phyloP scores from a whole-genome alignment of 2,888 invertebrate species.

The Endotricha flammealis region DNA sequence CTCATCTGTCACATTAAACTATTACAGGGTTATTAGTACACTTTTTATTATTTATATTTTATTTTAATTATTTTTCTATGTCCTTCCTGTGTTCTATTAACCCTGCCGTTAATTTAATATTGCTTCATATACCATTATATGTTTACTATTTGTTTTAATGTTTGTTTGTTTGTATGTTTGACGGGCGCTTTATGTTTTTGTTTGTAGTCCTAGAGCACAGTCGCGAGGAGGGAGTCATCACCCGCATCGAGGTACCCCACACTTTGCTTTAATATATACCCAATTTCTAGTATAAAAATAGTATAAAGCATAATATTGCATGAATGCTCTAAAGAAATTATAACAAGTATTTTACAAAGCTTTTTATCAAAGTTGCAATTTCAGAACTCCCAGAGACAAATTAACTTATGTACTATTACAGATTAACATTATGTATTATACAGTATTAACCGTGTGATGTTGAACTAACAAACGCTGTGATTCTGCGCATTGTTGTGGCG shows the following conservation, averaged over 20 bases:
- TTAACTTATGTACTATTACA: no score
- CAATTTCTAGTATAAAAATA: constrained; percentile 18
- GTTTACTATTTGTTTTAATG: constrained; percentile 40
- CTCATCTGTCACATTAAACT: no score
- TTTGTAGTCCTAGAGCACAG: constrained; percentile 79
- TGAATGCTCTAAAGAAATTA: constrained; percentile 13
- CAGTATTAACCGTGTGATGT: constrained; percentile 20
- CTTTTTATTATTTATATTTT: not conserved
- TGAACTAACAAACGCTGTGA: constrained; percentile 23
- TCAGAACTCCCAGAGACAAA: constrained; percentile 4
- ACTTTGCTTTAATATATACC: constrained; percentile 63
- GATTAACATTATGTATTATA: constrained; percentile 15
- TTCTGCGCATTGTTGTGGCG: constrained; percentile 68
- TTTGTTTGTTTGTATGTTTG: constrained; percentile 67
- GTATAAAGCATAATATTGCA: constrained; percentile 19
- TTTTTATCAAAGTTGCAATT: constrained; percentile 10
- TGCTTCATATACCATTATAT: constrained; percentile 50
- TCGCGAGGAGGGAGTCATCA: constrained; percentile 78
- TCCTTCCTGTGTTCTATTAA: constrained; percentile 3
- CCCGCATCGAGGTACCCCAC: constrained; percentile 75
- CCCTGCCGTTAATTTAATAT: constrained; percentile 14
- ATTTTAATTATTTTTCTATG: not conserved
- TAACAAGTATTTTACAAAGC: constrained; percentile 8
- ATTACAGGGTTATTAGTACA: no score
- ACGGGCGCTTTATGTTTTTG: constrained; percentile 74